Evolutionary conservation across 2,797 vertebrate species (phyloP), one percentile per base, ranked within the genome.

Genomic region (Molothrus ater): DNA sequence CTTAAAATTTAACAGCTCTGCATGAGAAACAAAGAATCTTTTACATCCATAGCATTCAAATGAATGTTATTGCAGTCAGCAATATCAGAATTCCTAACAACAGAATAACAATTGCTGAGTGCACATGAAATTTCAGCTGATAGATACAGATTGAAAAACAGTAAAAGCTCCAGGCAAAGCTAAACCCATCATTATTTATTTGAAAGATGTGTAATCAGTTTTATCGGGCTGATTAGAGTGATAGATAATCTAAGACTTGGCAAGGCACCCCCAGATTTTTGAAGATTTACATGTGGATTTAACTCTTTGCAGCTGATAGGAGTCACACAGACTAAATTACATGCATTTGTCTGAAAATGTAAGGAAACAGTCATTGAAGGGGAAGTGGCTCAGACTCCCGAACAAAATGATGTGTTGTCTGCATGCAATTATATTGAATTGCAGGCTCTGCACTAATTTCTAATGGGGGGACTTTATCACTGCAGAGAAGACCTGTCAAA

Each of bases 391-490:
- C 66, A 91, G 65, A 88, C 74, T 3, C 6, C 59, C 63, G 54
- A 25, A 56, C 36, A 73, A 86, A 70, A 69, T 78, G 71, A 60
- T 0, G 11, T 78, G 57, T 57, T 80, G 69, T 66, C 86, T 96
- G 85, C 89, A 95, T 96, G 59, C 10, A 9, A 78, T 92, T 92
- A 86, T n/a, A 84, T 45, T 80, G 88, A 94, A 94, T 80, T 92
- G 59, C 76, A 92, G 80, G 65, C 56, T 95, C 85, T 92, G 82
- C 93, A 95, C 66, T 96, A 94, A 90, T 72, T 94, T 84, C 28
- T 94, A 80, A 90, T 90, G 38, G 47, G 17, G 32, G 70, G 90
- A 88, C 93, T 93, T 88, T 91, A 90, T 93, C 95, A 94, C 51
- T 88, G 63, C 56, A 86, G 70, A 86, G 59, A 57, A 26, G 71